Base-by-base conservation (phyloP, 2,888 invertebrate species). In the Lordiphosa fenestrarum region DNA sequence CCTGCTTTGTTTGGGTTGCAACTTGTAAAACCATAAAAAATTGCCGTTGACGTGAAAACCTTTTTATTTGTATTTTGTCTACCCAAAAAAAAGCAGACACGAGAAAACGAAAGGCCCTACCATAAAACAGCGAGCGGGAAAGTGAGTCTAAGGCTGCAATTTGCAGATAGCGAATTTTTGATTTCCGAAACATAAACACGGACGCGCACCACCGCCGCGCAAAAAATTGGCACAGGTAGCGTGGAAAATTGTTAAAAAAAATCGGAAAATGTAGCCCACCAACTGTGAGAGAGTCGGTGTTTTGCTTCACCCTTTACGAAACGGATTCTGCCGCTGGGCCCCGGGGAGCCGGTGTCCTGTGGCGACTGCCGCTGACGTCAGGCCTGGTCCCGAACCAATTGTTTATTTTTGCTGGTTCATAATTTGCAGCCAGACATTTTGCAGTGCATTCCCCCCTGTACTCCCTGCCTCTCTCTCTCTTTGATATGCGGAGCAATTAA, bases 171-270 rank as follows among this genome's bases (percentile, higher is more conserved):
- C 64, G 64, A 69, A 84, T 64, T 78, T 78, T 83, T 86, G 78
- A 86, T 84, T 81, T 85, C 72, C 78, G 69, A 73, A 85, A 85
- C 85, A 81, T 78, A 84, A 84, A 85, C 84, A 83, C 57, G 25
- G 25, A 25, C 25, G 25, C 25, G 25, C 25, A 25, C 25, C 25
- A 25, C 25, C 25, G 10, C 25, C 25, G 19, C 15, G 70, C 63
- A 71, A 84, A 86, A 82, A 86, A 86, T 86, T 72, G 51, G 70
- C 71, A 87, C 87, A 86, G 86, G 86, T 86, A 86, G 84, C 87
- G 71, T 85, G 72, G 52, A 83, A 76, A 83, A 84, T 84, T 73
- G 60, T 48, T 62, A 65, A 81, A 80, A 85, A 78, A 54, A 35
- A 41, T 21, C 47, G 46, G 46, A 65, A 59, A 56, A 50, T 55